Evolutionary conservation across 1,140 invertebrate species (phyloP).

Genomic region (Drosophila funebris): DNA sequence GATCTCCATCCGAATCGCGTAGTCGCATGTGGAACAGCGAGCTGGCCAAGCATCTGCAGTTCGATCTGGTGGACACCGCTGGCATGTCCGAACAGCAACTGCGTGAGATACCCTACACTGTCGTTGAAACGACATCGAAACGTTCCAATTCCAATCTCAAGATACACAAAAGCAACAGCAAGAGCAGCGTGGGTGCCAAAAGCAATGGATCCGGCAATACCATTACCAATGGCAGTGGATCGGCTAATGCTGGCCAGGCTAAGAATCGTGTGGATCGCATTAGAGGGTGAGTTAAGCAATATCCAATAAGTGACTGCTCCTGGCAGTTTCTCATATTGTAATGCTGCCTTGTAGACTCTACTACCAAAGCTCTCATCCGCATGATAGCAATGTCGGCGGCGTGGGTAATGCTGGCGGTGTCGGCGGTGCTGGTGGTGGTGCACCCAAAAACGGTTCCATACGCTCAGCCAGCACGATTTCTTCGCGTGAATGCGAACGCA

Average conservation of each 20-base stretch:
- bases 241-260: conserved; percentile 64
- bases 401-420: conserved; percentile 35
- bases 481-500: conserved; percentile 78
- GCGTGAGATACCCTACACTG: conserved; percentile 95
- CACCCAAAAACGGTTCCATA: conserved; percentile 80
- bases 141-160: conserved; percentile 77
- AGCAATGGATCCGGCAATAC: conserved; percentile 81
- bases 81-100: conserved; percentile 95
- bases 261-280: conserved; percentile 81
- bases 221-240: conserved; percentile 74
- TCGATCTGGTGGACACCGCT: conserved; percentile 93
- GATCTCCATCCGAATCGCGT: conserved; percentile 87
- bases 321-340: conserved; percentile 24
- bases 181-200: conserved; percentile 79
- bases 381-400: conserved; percentile 61
- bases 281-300: conserved; percentile 63
- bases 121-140: conserved; percentile 89
- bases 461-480: conserved; percentile 82
- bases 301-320: background rate
- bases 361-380: conserved; percentile 81
- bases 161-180: conserved; percentile 83
- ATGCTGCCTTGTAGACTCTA: conserved; percentile 68
- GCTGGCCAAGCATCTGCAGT: conserved; percentile 93
- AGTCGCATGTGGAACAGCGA: conserved; percentile 88
- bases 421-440: conserved; percentile 40